Evolutionary conservation across 1,140 invertebrate species (phyloP), one percentile per base, ranked within the genome.

Genomic region (Drosophila sp.): DNA sequence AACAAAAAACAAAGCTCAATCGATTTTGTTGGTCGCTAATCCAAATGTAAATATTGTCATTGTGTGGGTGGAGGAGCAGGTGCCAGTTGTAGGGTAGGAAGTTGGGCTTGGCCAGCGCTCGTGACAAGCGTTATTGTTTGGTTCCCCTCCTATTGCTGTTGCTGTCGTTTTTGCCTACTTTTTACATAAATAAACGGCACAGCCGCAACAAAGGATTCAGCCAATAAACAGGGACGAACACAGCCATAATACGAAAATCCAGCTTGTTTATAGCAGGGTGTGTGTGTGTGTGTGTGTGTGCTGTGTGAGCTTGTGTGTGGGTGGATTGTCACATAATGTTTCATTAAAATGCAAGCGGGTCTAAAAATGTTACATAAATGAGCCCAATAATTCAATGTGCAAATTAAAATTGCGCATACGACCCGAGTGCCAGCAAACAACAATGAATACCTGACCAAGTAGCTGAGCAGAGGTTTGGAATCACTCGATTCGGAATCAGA

Each of bases 341-440:
- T 79, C 82, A 89, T 87, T 81, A 87, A 75, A 86, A 86, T 80
- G 78, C 63, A 63, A 38, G 46, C 43, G 0, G 41, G 48, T 56
- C 70, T 59, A 46, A 74, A 76, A 86, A 45, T 69, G 78, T 87
- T 84, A 75, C 51, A 72, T 82, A 86, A 87, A 86, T 62, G 75
- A 72, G 67, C 36, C 65, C 56, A 82, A 87, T 89, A 89, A 82
- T 69, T 87, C 75, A 79, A 46, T 78, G 75, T 53, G 82, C 58
- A 86, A 86, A 86, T 86, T 86, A 86, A 89, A 87, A 87, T 82
- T 64, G 59, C 73, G 75, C 72, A 80, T 72, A 76, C 73, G 61
- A 66, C 61, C 56, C 36, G 72, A 56, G 38, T 54, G 21, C 51
- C 41, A 13, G 18, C 65, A 62, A 48, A 56, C 13, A 65, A 69